Percentiles rank a stretch among this genome's conserved stretches.
Evolutionary conservation across 2,888 invertebrate species (phyloP).

Genomic region (Dascillus cervinus): DNA sequence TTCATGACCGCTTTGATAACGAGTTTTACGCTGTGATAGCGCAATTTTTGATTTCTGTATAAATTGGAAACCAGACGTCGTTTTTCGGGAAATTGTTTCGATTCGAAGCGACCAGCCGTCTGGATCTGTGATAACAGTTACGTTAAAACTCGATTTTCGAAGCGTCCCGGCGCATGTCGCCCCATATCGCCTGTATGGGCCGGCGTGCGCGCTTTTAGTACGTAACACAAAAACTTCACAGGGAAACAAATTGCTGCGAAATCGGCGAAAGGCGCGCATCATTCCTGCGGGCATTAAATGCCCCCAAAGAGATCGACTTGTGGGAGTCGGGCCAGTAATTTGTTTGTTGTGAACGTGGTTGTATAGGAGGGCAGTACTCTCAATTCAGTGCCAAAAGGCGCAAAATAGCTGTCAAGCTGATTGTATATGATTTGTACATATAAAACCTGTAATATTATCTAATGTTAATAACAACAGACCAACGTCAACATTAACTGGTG

Average conservation of each 20-base stretch:
- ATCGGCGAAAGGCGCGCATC: no score
- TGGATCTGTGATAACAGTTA: slow-evolving; percentile 21
- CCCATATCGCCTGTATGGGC: slow-evolving; percentile 4
- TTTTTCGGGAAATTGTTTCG: slow-evolving; percentile 9
- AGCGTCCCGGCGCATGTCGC: slow-evolving; percentile 27
- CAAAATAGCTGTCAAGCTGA: slow-evolving; percentile 26
- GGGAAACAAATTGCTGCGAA: slow-evolving; percentile 19
- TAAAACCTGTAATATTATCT: slow-evolving; percentile 34
- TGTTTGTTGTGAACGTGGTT: slow-evolving; percentile 16
- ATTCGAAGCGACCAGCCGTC: slow-evolving; percentile 9
- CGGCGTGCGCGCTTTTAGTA: slow-evolving; percentile 22
- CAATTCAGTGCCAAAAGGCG: slow-evolving; percentile 35
- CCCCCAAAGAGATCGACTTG: no score
- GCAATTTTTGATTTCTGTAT: slow-evolving; percentile 9
- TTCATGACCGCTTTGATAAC: slow-evolving; percentile 10
- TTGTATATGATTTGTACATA: slow-evolving; percentile 40
- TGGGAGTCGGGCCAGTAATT: slow-evolving; percentile 4
- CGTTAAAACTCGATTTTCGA: slow-evolving; percentile 30
- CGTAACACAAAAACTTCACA: slow-evolving; percentile 26
- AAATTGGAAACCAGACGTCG: slow-evolving; percentile 13
- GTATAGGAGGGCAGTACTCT: slow-evolving; percentile 30
- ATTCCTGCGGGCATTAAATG: no score
- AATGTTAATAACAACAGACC: slow-evolving; percentile 38
- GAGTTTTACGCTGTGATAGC: slow-evolving; percentile 11
- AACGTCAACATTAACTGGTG: slow-evolving; percentile 23